These are phyloP conservation scores for Furcula furcula DNA, from an alignment of 2,888 invertebrate genomes.

Conservation along the genomic window DNA sequence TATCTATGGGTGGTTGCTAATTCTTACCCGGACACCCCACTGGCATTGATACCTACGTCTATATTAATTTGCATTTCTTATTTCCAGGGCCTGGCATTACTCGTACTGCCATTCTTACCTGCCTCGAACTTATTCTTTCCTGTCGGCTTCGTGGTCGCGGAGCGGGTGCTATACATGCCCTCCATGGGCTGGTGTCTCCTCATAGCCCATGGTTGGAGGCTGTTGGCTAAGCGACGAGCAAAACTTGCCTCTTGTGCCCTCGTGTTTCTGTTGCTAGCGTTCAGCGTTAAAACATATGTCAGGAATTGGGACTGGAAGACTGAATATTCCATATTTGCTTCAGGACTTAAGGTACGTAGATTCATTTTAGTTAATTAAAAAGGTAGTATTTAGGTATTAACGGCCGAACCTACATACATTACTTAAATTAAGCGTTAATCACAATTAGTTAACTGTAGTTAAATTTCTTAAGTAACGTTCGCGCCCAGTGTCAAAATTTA, in stretches of 20 bases:
- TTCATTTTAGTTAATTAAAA: too few species aligned
- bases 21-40: too few species aligned
- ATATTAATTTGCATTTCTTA: too few species aligned
- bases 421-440: too few species aligned
- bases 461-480: too few species aligned
- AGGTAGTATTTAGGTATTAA: too few species aligned
- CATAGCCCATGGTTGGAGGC: slow-evolving; percentile 92
- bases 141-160: slow-evolving; percentile 98
- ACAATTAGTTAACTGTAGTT: too few species aligned
- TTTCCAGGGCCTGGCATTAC: slow-evolving; percentile 90
- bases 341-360: slow-evolving; percentile 86
- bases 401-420: too few species aligned
- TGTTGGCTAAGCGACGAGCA: slow-evolving; percentile 84
- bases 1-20: too few species aligned
- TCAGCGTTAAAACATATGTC: slow-evolving; percentile 92
- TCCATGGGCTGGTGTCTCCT: slow-evolving; percentile 98
- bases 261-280: slow-evolving; percentile 87
- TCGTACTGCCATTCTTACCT: slow-evolving; percentile 95
- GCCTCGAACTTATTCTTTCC: slow-evolving; percentile 99
- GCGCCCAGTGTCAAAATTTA: too few species aligned
- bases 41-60: too few species aligned
- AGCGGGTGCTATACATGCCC: slow-evolving; percentile 97
- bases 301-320: slow-evolving; percentile 97
- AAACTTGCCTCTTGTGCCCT: slow-evolving; percentile 85
- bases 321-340: slow-evolving; percentile 96